Base-by-base conservation (phyloP, 2,888 invertebrate genomes). In the Drosophila eohydei region DNA sequence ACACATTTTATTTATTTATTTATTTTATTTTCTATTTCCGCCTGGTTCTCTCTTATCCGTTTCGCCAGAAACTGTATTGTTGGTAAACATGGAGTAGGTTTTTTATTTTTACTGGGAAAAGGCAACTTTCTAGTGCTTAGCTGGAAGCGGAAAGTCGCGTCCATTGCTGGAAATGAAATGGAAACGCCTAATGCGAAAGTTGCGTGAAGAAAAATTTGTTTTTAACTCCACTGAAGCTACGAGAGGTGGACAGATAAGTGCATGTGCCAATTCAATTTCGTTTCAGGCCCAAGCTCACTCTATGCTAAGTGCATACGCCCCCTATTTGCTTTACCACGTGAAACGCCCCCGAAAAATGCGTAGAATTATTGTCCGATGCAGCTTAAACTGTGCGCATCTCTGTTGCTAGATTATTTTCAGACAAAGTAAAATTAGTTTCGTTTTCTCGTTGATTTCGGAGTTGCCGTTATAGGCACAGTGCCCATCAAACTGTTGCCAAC, bases 361-460 rank as follows among this genome's bases (percentile, higher is more conserved):
- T 21, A 21, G 21, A 21, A 44, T 34, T 64, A 28, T 64, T 41
- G 14, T 6, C 26, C n/a, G 12, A 32, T 51, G 34, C 50, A 70
- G 60, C 14, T 26, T 14, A 21, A 50, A 69, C 16, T 34, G 9
- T 41, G 41, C 6, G 34, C n/a, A 48, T 46, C n/a, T 36, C 59
- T 65, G 55, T 58, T 46, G 34, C 51, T 44, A 48, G 44, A 61
- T 66, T 57, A 60, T 74, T 83, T 69, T 55, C 81, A 21, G 21
- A 60, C 34, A 56, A 6, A 43, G 52, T 36, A 58, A 82, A 89
- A 84, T 84, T 72, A 46, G 89, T 87, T 89, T 87, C 56, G 73
- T 71, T 83, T 80, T 81, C 52, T 76, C 71, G 78, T 87, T 80
- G 74, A 73, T 85, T 82, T 80, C 60, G 55, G 48, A 56, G 34